Conservation (phyloP, 2,888 invertebrate genomes). For the Hirtodrosophila duncani region DNA sequence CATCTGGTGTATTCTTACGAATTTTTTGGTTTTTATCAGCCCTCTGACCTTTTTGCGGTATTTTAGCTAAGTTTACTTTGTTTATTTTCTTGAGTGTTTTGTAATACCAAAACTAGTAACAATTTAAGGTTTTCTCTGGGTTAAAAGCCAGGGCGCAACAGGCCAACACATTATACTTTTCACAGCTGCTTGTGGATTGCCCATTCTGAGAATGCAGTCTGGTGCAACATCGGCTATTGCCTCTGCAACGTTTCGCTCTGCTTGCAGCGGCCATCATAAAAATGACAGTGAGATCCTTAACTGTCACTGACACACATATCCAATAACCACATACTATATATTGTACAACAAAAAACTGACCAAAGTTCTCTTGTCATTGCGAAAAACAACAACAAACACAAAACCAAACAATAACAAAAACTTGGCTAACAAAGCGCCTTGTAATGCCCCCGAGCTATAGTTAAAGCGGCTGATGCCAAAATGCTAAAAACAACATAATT, state of each 20-base stretch:
- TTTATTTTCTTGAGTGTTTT: constrained; percentile 34
- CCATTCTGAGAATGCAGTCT: not conserved
- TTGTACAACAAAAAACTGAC: constrained; percentile 26
- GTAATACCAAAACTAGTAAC: constrained; percentile 31
- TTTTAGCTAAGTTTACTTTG: constrained; percentile 14
- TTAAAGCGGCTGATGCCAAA: constrained; percentile 52
- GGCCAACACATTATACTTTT: constrained; percentile 4
- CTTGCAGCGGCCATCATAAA: constrained; percentile 48
- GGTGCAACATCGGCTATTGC: constrained; percentile 13
- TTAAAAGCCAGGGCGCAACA: constrained; percentile 17
- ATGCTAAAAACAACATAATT: constrained; percentile 51
- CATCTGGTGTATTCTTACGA: not conserved
- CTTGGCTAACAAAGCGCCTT: constrained; percentile 47
- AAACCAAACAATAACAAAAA: constrained; percentile 29
- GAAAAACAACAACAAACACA: constrained; percentile 23
- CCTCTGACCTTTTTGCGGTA: constrained; percentile 60
- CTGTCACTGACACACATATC: constrained; percentile 66
- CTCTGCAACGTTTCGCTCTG: constrained; percentile 42
- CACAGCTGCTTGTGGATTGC: no score
- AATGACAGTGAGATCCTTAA: constrained; percentile 51
- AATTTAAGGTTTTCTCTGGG: constrained; percentile 25
- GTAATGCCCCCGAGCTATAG: constrained; percentile 37
- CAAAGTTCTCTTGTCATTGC: constrained; percentile 42
- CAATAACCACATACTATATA: constrained; percentile 39
- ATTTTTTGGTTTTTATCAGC: no score